phyloP scores from a whole-genome alignment of 2,888 invertebrate genomes.

The Automeris io region DNA sequence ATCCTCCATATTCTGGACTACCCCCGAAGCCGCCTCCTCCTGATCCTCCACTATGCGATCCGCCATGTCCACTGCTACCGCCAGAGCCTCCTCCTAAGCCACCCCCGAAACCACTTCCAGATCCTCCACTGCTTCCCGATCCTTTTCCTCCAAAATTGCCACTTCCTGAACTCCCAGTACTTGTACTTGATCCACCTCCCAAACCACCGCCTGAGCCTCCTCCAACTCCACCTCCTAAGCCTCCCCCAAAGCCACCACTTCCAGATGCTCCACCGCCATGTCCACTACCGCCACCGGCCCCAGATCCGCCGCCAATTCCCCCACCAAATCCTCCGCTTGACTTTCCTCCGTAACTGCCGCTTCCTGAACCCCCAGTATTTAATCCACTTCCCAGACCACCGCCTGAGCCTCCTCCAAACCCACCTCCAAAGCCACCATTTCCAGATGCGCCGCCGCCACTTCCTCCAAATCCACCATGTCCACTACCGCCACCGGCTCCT shows the following conservation, averaged over 20 bases:
- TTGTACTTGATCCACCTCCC: constrained; percentile 8
- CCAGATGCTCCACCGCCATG: constrained; percentile 1
- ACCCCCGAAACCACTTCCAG: constrained; percentile 8
- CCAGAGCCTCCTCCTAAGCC: constrained; percentile 12
- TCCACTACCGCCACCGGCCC: constrained; percentile 4
- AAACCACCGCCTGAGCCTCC: constrained; percentile 4
- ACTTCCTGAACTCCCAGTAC: too few species aligned
- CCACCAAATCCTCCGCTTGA: neutral
- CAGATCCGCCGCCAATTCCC: constrained; percentile 1
- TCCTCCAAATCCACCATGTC: constrained; percentile 17
- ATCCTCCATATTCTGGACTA: too few species aligned
- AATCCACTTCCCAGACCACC: constrained; percentile 2
- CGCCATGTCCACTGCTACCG: constrained; percentile 1
- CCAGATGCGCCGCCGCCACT: constrained; percentile 10
- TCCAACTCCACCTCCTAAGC: constrained; percentile 3
- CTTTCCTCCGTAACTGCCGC: constrained; percentile 3
- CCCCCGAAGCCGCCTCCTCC: constrained; percentile 4
- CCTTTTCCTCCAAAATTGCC: constrained; percentile 9
- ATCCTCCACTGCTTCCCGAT: constrained; percentile 9
- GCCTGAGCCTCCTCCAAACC: constrained; percentile 12
- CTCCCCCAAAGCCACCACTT: constrained; percentile 5
- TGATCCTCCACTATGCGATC: too few species aligned
- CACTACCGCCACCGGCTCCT: constrained; percentile 13
- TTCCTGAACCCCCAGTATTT: too few species aligned
- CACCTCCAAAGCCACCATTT: constrained; percentile 3